A percentile compares a stretch with the other conserved stretches of the same genome.
phyloP scores from a whole-genome alignment of 2,888 invertebrate species.

The Pyrrhosoma nymphula region DNA sequence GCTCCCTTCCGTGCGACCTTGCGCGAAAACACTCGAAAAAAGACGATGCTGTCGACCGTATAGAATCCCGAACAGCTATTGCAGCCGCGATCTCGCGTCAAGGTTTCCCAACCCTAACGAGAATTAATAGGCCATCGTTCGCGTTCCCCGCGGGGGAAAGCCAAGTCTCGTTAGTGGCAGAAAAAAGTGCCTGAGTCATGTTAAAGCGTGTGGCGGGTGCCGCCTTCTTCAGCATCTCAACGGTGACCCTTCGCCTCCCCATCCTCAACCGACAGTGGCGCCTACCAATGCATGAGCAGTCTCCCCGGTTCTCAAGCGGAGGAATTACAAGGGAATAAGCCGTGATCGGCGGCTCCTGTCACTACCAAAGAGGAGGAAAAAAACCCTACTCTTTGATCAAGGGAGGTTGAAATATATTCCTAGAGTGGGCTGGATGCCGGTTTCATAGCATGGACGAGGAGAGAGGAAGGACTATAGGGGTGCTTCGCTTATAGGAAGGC shows the following conservation, averaged over 20 bases:
- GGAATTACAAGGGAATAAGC: background rate
- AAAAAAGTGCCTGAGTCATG: background rate
- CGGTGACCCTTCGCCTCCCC: background rate
- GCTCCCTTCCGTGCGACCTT: background rate
- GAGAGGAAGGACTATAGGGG: no score
- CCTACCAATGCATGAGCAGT: background rate
- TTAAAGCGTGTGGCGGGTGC: background rate
- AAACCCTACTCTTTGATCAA: background rate
- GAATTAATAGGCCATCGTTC: slow-evolving; percentile 14
- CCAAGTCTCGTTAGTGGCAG: background rate
- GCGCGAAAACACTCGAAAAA: background rate
- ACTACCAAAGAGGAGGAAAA: background rate
- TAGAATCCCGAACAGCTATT: background rate
- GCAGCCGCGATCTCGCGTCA: background rate
- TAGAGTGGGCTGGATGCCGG: no score
- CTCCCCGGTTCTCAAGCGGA: background rate
- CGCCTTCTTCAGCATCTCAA: background rate
- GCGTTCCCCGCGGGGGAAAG: background rate
- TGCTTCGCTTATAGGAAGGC: no score
- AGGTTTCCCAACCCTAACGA: background rate
- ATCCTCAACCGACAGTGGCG: background rate
- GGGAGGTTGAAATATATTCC: no score
- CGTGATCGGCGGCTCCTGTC: background rate
- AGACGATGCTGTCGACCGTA: background rate
- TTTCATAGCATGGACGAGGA: no score